These are phyloP conservation scores for Bembecia ichneumoniformis DNA, from an alignment of 2,888 invertebrate species.

Conservation along the genomic window DNA sequence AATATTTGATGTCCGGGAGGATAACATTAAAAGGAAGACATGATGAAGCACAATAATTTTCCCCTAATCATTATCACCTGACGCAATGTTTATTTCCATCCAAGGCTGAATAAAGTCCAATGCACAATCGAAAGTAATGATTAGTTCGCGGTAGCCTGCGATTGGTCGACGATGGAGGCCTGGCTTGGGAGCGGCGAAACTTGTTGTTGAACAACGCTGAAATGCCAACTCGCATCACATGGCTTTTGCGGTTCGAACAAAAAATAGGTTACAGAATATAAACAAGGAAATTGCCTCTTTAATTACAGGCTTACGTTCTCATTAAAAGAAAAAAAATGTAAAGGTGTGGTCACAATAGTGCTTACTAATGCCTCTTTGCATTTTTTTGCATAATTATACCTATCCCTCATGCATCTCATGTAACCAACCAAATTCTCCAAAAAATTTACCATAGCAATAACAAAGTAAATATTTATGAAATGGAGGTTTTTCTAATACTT, in stretches of 20 bases:
- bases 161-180: constrained; percentile 58
- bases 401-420: too few species aligned
- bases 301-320: too few species aligned
- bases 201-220: constrained; percentile 30
- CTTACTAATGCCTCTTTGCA: too few species aligned
- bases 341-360: too few species aligned
- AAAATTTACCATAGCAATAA: too few species aligned
- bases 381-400: too few species aligned
- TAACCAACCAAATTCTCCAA: too few species aligned
- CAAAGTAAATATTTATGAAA: too few species aligned
- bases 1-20: too few species aligned
- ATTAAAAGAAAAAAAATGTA: too few species aligned
- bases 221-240: constrained; percentile 28
- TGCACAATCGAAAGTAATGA: constrained; percentile 49
- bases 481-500: too few species aligned
- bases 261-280: constrained; percentile 16
- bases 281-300: not conserved
- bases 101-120: constrained; percentile 56
- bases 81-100: constrained; percentile 41
- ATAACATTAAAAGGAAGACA: too few species aligned
- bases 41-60: not conserved
- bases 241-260: constrained; percentile 23
- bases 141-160: constrained; percentile 41
- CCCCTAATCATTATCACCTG: constrained; percentile 22
- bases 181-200: constrained; percentile 63